Conservation (phyloP, 2,797 vertebrate genomes). For the Podarcis lilfordi region DNA sequence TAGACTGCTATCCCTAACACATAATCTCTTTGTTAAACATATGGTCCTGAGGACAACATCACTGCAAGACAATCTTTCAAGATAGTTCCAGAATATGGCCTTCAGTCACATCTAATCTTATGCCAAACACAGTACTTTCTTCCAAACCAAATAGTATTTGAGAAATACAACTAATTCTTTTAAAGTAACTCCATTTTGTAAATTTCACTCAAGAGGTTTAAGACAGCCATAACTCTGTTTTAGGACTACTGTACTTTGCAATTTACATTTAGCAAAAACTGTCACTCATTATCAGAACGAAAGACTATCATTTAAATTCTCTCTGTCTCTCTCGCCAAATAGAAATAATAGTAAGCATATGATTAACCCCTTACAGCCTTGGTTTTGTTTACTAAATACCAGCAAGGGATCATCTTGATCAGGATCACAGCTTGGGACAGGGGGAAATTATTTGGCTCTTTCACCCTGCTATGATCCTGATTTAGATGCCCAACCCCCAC, state of each 20-base stretch:
- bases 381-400: neutral
- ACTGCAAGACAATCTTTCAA: neutral
- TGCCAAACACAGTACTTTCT: neutral
- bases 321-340: no score
- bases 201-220: neutral
- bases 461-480: no score
- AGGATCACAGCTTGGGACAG: neutral
- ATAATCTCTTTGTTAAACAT: neutral
- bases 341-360: no score
- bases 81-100: neutral
- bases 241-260: neutral
- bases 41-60: no score
- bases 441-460: no score
- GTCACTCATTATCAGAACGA: neutral
- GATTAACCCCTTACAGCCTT: neutral
- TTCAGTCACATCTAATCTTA: neutral
- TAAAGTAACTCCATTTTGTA: neutral
- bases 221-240: neutral
- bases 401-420: neutral
- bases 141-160: neutral
- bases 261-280: neutral
- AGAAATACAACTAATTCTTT: neutral
- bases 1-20: neutral
- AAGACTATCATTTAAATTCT: neutral
- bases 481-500: neutral